phyloP scores from a whole-genome alignment of 2,797 vertebrate species.

The Rhodeus uyekii region DNA sequence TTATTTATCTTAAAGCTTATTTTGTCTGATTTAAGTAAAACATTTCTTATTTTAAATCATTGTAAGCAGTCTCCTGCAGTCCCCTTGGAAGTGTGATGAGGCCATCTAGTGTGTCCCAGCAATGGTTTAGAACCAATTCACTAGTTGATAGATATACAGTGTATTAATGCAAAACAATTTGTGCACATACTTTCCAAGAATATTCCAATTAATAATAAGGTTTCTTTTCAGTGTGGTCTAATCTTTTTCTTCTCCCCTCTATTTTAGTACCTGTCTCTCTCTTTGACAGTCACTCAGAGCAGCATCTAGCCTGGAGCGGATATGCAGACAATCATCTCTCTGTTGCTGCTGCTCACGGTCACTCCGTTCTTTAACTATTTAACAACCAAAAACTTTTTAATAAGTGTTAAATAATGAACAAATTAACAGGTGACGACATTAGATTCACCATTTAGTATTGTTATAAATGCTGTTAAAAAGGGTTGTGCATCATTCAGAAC shows the following conservation, averaged over 20 bases:
- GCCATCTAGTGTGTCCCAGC: neutral
- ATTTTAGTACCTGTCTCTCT: conserved; percentile 83
- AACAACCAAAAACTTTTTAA: conserved; percentile 25
- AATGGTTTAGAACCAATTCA: neutral
- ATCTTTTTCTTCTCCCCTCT: neutral
- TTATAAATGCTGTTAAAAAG: neutral
- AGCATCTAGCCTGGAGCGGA: conserved; percentile 81
- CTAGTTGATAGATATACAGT: no score
- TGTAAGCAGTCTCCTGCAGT: no score
- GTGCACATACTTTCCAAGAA: neutral
- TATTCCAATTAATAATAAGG: neutral
- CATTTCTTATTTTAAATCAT: neutral
- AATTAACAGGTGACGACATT: neutral
- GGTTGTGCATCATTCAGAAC: neutral
- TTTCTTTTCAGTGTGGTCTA: neutral
- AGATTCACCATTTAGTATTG: neutral
- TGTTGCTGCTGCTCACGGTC: conserved; percentile 81
- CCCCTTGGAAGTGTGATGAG: neutral
- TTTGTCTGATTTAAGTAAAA: no score
- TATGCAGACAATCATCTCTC: conserved; percentile 83
- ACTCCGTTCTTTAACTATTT: conserved; percentile 75
- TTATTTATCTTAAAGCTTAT: neutral
- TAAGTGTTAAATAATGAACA: no score
- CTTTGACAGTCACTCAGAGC: conserved; percentile 80
- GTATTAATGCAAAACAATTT: neutral